Evolutionary conservation across 2,888 invertebrate species (phyloP).

Genomic region (Hydrotaea diabolus): DNA sequence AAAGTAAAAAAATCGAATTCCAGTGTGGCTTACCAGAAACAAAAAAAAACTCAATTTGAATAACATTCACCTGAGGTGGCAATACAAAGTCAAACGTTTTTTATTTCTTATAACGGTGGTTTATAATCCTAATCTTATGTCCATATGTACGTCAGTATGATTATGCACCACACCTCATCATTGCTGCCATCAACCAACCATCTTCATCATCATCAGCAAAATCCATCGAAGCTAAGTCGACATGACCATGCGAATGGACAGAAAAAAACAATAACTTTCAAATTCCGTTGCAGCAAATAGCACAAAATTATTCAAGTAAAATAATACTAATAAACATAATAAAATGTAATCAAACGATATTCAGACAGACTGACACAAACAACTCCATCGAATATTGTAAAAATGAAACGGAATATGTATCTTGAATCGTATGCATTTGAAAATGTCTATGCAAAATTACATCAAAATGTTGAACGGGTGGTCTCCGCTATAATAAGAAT

Average conservation of each 20-base stretch:
- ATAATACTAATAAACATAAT: constrained; percentile 52
- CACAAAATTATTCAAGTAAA: constrained; percentile 65
- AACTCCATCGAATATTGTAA: no score
- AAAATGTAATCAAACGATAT: constrained; percentile 36
- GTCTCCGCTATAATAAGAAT: no score
- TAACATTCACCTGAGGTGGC: constrained; percentile 10
- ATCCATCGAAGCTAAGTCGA: constrained; percentile 50
- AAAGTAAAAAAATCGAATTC: no score
- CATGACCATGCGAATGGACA: constrained; percentile 64
- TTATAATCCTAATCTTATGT: neutral
- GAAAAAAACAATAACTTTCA: constrained; percentile 56
- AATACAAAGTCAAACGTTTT: constrained; percentile 47
- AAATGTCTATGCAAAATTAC: no score
- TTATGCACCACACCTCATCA: constrained; percentile 41
- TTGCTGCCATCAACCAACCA: constrained; percentile 33
- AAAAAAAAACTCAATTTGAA: neutral
- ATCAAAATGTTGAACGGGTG: no score
- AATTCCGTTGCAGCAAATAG: constrained; percentile 66
- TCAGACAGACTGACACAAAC: no score
- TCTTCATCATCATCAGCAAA: constrained; percentile 43
- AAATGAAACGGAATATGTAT: no score
- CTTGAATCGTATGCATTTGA: no score
- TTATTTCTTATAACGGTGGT: constrained; percentile 39
- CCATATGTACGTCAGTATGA: neutral
- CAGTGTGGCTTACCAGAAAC: no score